These are phyloP conservation scores for Cryptocheilus praepositus DNA, from an alignment of 2,888 invertebrate genomes.

Conservation along the genomic window DNA sequence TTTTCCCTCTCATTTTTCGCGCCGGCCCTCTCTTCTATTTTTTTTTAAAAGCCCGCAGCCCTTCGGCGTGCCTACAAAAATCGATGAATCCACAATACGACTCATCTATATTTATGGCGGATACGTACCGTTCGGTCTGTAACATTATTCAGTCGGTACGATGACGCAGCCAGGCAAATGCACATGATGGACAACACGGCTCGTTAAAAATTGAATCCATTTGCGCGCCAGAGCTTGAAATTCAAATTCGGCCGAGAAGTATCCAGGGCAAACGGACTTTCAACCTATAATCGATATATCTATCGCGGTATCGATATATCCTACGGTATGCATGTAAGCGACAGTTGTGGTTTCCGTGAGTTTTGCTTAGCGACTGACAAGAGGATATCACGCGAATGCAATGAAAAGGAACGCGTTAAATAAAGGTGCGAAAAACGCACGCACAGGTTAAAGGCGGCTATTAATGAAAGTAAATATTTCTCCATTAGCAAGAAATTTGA, in stretches of 20 bases:
- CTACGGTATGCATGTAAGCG: constrained; percentile 9
- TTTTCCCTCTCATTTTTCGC: constrained; percentile 28
- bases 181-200: constrained; percentile 57
- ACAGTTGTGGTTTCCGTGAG: neutral
- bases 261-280: constrained; percentile 33
- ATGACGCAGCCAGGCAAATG: constrained; percentile 54
- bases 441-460: too few relatives aligned
- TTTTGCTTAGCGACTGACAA: neutral
- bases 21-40: neutral
- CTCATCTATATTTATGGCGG: constrained; percentile 54
- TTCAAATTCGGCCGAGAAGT: constrained; percentile 60
- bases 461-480: too few relatives aligned
- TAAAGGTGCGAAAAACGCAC: too few relatives aligned
- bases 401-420: too few relatives aligned
- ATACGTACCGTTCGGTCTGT: constrained; percentile 28
- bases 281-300: constrained; percentile 56
- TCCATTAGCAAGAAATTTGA: too few relatives aligned
- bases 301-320: too few relatives aligned
- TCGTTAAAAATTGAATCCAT: constrained; percentile 69
- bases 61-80: constrained; percentile 13
- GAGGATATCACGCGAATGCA: too few relatives aligned
- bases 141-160: constrained; percentile 57
- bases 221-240: constrained; percentile 62
- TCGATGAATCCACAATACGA: constrained; percentile 45
- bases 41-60: neutral